Evolutionary conservation across 1,140 invertebrate species (phyloP).

Genomic region (Rhyacophila brunnea): DNA sequence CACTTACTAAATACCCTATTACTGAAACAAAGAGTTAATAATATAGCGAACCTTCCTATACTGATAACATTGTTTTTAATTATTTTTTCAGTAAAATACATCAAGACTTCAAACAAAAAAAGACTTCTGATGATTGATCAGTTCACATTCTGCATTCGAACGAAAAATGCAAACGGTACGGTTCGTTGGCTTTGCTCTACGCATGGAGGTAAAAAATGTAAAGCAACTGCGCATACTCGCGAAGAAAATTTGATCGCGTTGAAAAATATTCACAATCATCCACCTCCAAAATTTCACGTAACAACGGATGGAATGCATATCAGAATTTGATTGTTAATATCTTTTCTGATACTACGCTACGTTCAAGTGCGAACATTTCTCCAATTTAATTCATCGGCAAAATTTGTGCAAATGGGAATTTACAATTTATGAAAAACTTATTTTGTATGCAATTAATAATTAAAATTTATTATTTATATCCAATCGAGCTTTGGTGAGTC

Average conservation of each 20-base stretch:
- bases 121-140: conserved; percentile 2
- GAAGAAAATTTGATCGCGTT: not conserved
- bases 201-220: not conserved
- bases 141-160: not conserved
- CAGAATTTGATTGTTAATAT: not conserved
- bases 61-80: too few species aligned
- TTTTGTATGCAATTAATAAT: too few species aligned
- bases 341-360: not conserved
- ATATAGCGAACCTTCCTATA: too few species aligned
- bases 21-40: too few species aligned
- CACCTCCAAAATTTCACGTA: not conserved
- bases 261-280: conserved; percentile 1
- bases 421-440: too few species aligned
- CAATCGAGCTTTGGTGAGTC: too few species aligned
- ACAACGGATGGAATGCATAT: conserved; percentile 1
- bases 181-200: conserved; percentile 10
- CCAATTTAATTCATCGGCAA: too few species aligned
- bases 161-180: not conserved
- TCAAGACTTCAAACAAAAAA: conserved; percentile 2
- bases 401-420: too few species aligned
- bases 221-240: not conserved
- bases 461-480: too few species aligned
- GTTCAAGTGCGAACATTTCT: too few species aligned
- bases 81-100: conserved; percentile 9
- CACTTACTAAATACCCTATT: too few species aligned